Percentiles rank a stretch among this genome's conserved stretches.
Evolutionary conservation across 2,113 vertebrate species (phyloP).

Genomic region (Leptocoma aspasia): DNA sequence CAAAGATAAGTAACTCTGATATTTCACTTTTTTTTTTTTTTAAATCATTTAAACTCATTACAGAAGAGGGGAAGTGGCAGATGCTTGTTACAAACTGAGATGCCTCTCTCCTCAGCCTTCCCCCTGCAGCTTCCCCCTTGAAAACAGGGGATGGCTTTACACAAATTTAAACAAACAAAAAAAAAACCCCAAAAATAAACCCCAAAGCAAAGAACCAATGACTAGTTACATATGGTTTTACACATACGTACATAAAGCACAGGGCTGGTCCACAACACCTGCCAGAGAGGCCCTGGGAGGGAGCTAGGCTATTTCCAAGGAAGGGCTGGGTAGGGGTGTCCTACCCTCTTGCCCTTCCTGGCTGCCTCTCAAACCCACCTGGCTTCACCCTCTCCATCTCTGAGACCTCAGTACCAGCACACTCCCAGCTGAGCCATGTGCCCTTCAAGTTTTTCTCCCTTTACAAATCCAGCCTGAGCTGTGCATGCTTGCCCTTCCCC

Average conservation of each 20-base stretch:
- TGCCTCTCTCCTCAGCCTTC: not conserved
- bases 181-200: not conserved
- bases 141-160: constrained; percentile 60
- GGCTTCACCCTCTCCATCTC: not conserved
- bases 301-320: not conserved
- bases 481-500: not conserved
- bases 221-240: constrained; percentile 84
- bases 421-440: not conserved
- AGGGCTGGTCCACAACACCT: constrained; percentile 56
- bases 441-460: not conserved
- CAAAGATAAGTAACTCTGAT: constrained; percentile 55
- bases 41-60: constrained; percentile 29
- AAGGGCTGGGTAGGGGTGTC: not conserved
- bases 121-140: not conserved
- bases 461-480: not conserved
- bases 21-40: not conserved
- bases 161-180: not conserved
- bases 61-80: not conserved
- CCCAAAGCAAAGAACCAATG: constrained; percentile 77
- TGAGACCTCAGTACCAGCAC: not conserved
- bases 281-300: not conserved
- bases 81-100: not conserved
- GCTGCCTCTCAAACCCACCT: not conserved
- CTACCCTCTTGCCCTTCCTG: not conserved
- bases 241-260: constrained; percentile 77